These are phyloP conservation scores for Poecilobothrus nobilitatus DNA, from an alignment of 2,888 invertebrate genomes.

Conservation along the genomic window DNA sequence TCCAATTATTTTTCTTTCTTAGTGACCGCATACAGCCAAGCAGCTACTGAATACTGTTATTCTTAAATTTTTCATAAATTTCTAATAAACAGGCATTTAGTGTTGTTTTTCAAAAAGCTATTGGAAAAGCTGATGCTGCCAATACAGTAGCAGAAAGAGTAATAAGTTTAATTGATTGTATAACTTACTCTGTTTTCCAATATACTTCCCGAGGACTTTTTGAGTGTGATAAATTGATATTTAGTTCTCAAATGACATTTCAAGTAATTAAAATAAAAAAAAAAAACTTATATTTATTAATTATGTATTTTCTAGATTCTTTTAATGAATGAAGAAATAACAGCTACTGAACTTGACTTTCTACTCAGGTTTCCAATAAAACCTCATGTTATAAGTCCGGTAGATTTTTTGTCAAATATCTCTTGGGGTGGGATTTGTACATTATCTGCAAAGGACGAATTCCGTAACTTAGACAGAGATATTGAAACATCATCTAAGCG, in stretches of 20 bases:
- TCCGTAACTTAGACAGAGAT: constrained; percentile 84
- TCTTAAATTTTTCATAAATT: constrained; percentile 31
- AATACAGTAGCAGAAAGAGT: constrained; percentile 72
- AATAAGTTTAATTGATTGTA: constrained; percentile 84
- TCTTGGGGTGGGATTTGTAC: constrained; percentile 95
- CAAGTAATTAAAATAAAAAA: constrained; percentile 52
- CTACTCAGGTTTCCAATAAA: constrained; percentile 85
- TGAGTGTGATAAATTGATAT: constrained; percentile 93
- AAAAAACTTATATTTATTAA: neutral
- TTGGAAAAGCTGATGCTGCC: constrained; percentile 75
- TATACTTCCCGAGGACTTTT: constrained; percentile 91
- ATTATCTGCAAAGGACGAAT: constrained; percentile 82
- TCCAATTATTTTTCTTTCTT: too few species aligned
- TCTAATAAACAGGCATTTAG: constrained; percentile 67
- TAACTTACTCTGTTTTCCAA: constrained; percentile 88
- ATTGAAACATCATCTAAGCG: constrained; percentile 94
- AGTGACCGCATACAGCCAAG: too few species aligned
- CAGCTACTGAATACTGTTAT: too few species aligned
- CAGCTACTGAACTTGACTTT: constrained; percentile 79
- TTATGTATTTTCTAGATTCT: constrained; percentile 55
- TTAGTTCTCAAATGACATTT: constrained; percentile 93
- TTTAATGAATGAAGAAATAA: constrained; percentile 77
- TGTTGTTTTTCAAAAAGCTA: constrained; percentile 96
- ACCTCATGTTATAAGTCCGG: constrained; percentile 87
- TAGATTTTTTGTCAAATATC: constrained; percentile 84